Conservation (phyloP, 2,113 vertebrate genomes). For the Aleadryas rufinucha region DNA sequence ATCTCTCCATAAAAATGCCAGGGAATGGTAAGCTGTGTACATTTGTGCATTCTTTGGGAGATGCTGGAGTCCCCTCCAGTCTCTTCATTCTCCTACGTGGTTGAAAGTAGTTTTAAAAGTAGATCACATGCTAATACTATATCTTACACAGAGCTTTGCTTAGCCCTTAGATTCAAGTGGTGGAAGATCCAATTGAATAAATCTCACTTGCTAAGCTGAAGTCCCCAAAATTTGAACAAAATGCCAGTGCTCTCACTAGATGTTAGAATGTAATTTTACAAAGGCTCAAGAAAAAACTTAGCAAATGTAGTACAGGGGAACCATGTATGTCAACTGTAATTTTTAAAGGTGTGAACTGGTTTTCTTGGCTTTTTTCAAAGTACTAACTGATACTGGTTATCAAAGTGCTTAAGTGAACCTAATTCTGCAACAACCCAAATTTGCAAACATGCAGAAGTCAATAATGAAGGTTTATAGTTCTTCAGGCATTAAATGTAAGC, state of each 20-base stretch:
- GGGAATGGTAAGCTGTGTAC: constrained; percentile 78
- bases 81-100: not conserved
- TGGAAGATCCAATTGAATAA: not conserved
- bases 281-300: not conserved
- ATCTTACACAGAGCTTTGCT: not conserved
- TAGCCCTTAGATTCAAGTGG: not conserved
- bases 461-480: not conserved
- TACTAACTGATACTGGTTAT: not conserved
- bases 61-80: not conserved
- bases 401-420: not conserved
- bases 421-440: not conserved
- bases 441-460: not conserved
- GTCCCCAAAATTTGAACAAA: not conserved
- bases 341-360: not conserved
- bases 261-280: not conserved
- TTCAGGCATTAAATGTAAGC: not conserved
- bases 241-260: not conserved
- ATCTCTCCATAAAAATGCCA: constrained; percentile 71
- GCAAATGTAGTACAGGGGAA: not conserved
- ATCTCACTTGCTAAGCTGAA: not conserved
- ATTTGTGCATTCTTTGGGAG: not conserved
- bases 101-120: not conserved
- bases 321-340: not conserved
- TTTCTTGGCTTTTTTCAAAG: not conserved
- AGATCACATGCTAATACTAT: not conserved